Base-by-base conservation (phyloP, 2,797 vertebrate species). In the Megaceryle alcyon region DNA sequence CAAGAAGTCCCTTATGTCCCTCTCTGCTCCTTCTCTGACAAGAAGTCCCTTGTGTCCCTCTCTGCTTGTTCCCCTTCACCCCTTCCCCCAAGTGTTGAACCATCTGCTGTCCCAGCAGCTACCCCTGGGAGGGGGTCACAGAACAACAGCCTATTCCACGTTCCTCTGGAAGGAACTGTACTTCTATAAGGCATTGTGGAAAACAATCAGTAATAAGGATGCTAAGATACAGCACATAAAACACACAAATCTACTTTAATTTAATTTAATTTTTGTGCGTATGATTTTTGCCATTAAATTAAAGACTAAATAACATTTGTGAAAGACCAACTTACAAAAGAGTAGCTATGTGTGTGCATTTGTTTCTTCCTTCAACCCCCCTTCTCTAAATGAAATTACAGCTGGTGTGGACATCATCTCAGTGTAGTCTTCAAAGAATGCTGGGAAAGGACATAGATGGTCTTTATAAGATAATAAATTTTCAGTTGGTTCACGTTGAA, bases 401-500 rank as follows among this genome's bases (percentile, higher is more conserved):
- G 51, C 28, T 90, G 35, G 31, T 60, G 17, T 64, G 69, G 82
- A 57, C 72, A 70, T 65, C 1, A 3, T 81, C 73, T 92, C 93
- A 35, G 16, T 37, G 39, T 54, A 73, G 73, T 82, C 56, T 35
- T 95, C 85, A 85, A 82, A 79, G 82, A 80, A 87, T 91, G 76
- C 87, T 79, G 71, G 72, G 83, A 82, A 97, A 96, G 94, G 64
- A 64, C 77, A 86, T 43, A 75, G 71, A 91, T 68, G 86, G 83
- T 90, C 49, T 92, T 95, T 86, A 77, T 43, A 80, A 96, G 97
- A 96, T 94, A 97, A 97, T 94, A 94, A 90, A 96, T 98, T 98
- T 98, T 98, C 97, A 96, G 97, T 97, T 97, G 96, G 90, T 98
- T 98, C 97, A 97, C 16, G 37, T 84, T 96, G 96, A 98, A 97